Percentiles rank a stretch among this genome's conserved stretches.
Evolutionary conservation across 2,113 vertebrate genomes (phyloP).

Genomic region (Podocnemis expansa): DNA sequence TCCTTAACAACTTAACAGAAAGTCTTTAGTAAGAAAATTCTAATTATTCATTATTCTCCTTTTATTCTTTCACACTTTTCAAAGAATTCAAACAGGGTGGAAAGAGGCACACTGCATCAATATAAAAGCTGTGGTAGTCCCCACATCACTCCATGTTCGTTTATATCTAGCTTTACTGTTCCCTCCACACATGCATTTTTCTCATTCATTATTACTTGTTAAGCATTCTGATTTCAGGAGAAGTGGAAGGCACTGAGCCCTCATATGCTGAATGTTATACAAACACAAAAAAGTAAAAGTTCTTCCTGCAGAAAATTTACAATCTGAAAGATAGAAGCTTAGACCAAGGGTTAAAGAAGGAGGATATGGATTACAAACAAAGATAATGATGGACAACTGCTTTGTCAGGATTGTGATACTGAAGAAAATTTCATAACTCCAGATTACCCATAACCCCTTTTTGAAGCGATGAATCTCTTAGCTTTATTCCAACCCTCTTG

Average conservation of each 20-base stretch:
- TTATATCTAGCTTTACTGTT: background rate
- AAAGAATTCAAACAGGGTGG: background rate
- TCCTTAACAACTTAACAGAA: background rate
- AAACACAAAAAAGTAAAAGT: background rate
- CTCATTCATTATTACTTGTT: no score
- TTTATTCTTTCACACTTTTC: background rate
- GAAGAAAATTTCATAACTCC: background rate
- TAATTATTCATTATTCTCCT: background rate
- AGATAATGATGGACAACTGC: background rate
- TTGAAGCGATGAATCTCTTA: background rate
- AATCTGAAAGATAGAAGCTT: background rate
- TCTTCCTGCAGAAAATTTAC: background rate
- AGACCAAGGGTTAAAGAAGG: background rate
- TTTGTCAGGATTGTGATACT: background rate
- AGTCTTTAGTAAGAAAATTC: background rate
- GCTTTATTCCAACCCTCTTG: background rate
- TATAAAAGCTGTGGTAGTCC: background rate
- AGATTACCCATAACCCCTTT: background rate
- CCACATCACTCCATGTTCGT: background rate
- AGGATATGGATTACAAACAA: fast-evolving
- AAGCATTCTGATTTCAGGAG: background rate
- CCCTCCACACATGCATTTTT: no score
- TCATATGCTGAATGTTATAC: background rate
- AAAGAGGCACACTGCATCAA: background rate
- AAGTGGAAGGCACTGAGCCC: background rate